Base-by-base conservation (phyloP, 2,888 invertebrate species). In the Fissipunctia ypsillon region DNA sequence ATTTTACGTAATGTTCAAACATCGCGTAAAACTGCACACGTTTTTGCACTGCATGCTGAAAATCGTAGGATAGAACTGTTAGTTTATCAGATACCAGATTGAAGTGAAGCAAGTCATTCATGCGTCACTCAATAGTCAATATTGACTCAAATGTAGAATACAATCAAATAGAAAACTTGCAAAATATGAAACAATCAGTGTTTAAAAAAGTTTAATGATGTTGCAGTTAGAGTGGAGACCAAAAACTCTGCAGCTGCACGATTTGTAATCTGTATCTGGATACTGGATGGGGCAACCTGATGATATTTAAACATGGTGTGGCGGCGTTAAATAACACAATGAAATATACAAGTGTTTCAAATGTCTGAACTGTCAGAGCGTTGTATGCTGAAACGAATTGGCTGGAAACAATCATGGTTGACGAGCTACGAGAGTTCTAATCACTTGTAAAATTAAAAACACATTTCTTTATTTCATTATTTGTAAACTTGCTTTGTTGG, bases 221-320 rank as follows among this genome's bases (percentile, higher is more conserved):
- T 31, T 74, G 61, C 74, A 61, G 83, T 78, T 78, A 57, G 43
- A 74, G 63, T 50, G 65, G 56, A 78, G 59, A 79, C 71, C 69
- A 69, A 78, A 83, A 81, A 67, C 50, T 73, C 14, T 65, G 50
- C 69, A 69, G 57, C 76, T 59, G 56, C 48, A 73, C 76, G 76
- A 85, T 81, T 84, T 84, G 85, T 83, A 85, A 88, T 85, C 79
- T 81, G 79, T 83, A 85, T 85, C 83, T 87, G 81, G 85, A 84
- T 69, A 71, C 48, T 81, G 52, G 67, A 83, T 81, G 75, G 69
- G 35, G 90, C 88, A 90, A 89, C 80, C 74, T 90, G 90, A 88
- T 91, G 91, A 90, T 90, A 85, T 90, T 90, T 90, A 89, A 90
- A 90, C 87, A 88, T 87, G 89, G 90, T 91, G 89, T 90, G 86